Conservation (phyloP, 2,888 invertebrate genomes). For the Polydesmus complanatus region DNA sequence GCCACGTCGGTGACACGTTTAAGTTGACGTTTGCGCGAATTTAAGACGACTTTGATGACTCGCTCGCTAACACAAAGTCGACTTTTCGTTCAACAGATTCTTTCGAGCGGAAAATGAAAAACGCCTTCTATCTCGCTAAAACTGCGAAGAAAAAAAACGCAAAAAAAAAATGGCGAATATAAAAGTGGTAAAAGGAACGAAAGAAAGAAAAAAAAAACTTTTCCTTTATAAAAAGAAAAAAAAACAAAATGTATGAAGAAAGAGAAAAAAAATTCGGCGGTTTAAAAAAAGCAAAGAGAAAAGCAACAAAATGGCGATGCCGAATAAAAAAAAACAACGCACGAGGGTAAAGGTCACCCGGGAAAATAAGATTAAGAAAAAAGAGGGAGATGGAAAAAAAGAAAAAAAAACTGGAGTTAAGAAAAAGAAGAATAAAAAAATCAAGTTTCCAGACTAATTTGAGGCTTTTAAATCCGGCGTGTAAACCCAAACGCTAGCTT, state of each 20-base stretch:
- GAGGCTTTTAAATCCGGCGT: too few species aligned
- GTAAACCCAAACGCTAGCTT: too few species aligned
- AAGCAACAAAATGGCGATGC: too few species aligned
- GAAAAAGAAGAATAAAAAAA: too few species aligned
- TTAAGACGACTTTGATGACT: background rate
- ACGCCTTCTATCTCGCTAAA: background rate
- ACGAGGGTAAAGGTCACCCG: too few species aligned
- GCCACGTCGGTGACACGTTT: background rate
- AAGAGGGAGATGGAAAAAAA: too few species aligned
- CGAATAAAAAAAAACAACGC: too few species aligned
- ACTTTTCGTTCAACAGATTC: background rate
- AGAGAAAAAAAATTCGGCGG: background rate
- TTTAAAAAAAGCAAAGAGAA: too few species aligned
- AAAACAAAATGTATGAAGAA: background rate
- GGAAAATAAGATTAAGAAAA: too few species aligned
- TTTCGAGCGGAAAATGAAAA: background rate
- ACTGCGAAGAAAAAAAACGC: background rate
- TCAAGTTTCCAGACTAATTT: too few species aligned
- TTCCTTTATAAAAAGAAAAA: too few species aligned
- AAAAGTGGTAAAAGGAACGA: background rate
- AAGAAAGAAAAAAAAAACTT: background rate
- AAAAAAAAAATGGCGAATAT: background rate
- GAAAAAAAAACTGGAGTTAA: too few species aligned
- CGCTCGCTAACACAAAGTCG: background rate
- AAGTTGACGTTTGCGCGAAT: background rate